Percentiles rank a stretch among this genome's conserved stretches.
These are phyloP conservation scores for Ephestia elutella DNA, from an alignment of 1,140 invertebrate species.

Conservation along the genomic window DNA sequence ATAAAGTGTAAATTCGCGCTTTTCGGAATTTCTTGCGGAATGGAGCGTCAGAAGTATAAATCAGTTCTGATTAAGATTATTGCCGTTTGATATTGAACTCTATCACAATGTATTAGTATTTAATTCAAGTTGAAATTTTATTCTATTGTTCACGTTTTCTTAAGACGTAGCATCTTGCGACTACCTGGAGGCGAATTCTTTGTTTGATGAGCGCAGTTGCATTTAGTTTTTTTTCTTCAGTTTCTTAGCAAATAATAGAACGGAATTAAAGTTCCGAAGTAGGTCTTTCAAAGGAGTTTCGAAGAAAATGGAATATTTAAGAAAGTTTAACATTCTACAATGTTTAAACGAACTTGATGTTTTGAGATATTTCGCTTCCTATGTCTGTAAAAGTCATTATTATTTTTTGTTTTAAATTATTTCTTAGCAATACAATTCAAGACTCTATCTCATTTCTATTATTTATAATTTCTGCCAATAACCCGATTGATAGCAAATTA, in stretches of 20 bases:
- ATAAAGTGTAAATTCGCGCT: background rate
- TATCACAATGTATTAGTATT: constrained; percentile 22
- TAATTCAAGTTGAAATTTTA: constrained; percentile 1
- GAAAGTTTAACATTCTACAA: too few relatives aligned
- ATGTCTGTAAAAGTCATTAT: too few relatives aligned
- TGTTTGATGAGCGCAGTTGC: constrained; percentile 38
- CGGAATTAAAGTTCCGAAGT: constrained; percentile 4
- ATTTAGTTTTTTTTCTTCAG: constrained; percentile 41
- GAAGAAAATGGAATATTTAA: background rate
- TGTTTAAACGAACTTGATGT: too few relatives aligned
- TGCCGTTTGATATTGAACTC: constrained; percentile 20
- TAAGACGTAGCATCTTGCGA: constrained; percentile 64
- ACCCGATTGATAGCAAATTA: too few relatives aligned
- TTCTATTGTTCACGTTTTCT: constrained; percentile 36
- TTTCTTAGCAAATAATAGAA: constrained; percentile 20
- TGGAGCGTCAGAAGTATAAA: background rate
- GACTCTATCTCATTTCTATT: too few relatives aligned
- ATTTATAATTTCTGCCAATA: too few relatives aligned
- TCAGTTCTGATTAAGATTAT: background rate
- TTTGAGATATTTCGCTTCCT: too few relatives aligned
- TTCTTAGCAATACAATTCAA: too few relatives aligned
- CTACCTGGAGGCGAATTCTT: constrained; percentile 61
- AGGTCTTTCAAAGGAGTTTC: background rate
- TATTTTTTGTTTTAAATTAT: too few relatives aligned
- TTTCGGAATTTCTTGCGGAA: background rate